Conservation (phyloP, 2,113 vertebrate species). For the Mungos mungo region DNA sequence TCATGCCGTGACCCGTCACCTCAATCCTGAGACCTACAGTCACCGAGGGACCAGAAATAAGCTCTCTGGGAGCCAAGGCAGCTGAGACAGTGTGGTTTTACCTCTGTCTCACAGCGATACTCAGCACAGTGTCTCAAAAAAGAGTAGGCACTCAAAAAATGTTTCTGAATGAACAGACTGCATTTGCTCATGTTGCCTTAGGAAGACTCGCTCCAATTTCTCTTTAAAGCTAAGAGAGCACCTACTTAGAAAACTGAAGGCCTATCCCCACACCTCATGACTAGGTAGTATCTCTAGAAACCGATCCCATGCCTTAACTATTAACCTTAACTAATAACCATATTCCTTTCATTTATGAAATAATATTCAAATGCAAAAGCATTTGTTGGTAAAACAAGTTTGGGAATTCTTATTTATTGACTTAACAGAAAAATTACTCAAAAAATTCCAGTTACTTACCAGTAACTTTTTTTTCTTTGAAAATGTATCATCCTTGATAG, state of each 20-base stretch:
- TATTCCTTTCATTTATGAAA: constrained; percentile 22
- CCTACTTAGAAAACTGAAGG: neutral
- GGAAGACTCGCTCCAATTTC: neutral
- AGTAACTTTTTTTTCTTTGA: constrained; percentile 73
- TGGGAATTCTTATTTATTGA: constrained; percentile 63
- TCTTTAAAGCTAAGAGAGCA: neutral
- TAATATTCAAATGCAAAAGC: constrained; percentile 53
- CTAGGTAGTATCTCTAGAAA: neutral
- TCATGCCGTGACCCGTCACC: neutral
- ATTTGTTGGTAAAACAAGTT: constrained; percentile 56
- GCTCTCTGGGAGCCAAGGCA: neutral
- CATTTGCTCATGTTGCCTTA: neutral
- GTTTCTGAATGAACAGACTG: constrained; percentile 36
- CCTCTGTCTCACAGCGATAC: neutral
- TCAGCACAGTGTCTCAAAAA: constrained; percentile 70
- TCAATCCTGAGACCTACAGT: neutral
- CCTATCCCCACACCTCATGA: neutral
- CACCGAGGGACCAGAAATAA: neutral
- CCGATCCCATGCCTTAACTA: neutral
- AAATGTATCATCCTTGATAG: constrained; percentile 71
- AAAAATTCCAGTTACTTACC: constrained; percentile 72
- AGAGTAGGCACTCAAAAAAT: constrained; percentile 69
- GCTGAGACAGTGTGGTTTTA: neutral
- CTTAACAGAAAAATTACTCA: constrained; percentile 67
- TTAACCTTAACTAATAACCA: constrained; percentile 14